Evolutionary conservation across 2,888 invertebrate species (phyloP).

Genomic region (Mycalesis mineus): DNA sequence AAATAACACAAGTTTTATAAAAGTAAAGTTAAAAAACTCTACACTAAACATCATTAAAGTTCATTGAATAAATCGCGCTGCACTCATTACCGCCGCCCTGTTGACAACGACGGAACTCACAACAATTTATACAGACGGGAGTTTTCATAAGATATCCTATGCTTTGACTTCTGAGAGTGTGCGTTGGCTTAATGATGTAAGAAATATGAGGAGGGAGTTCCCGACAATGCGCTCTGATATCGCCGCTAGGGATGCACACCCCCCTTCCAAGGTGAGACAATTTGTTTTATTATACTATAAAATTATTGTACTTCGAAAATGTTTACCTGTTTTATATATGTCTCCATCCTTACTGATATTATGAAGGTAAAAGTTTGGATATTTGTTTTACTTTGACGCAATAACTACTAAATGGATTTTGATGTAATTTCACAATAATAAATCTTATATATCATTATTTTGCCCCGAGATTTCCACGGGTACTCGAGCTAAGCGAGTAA

Average conservation of each 20-base stretch:
- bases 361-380: too few species aligned
- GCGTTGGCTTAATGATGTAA: slow-evolving; percentile 61
- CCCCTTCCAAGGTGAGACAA: not conserved
- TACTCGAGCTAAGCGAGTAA: too few species aligned
- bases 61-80: slow-evolving; percentile 14
- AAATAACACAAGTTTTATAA: not conserved
- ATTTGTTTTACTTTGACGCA: too few species aligned
- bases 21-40: not conserved
- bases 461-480: too few species aligned
- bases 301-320: too few species aligned
- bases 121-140: slow-evolving; percentile 27
- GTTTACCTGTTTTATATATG: too few species aligned
- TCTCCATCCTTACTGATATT: too few species aligned
- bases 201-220: slow-evolving; percentile 55
- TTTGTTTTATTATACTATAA: too few species aligned
- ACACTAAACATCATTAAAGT: not conserved
- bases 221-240: slow-evolving; percentile 47
- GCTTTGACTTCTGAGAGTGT: slow-evolving; percentile 33
- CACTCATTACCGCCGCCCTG: slow-evolving; percentile 15
- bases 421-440: too few species aligned
- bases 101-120: slow-evolving; percentile 7
- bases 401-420: too few species aligned
- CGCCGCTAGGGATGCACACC: slow-evolving; percentile 30
- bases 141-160: slow-evolving; percentile 26
- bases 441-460: too few species aligned